Percentiles rank a stretch among this genome's conserved stretches.
phyloP scores from a whole-genome alignment of 1,140 invertebrate genomes.

The Monomorium pharaonis region DNA sequence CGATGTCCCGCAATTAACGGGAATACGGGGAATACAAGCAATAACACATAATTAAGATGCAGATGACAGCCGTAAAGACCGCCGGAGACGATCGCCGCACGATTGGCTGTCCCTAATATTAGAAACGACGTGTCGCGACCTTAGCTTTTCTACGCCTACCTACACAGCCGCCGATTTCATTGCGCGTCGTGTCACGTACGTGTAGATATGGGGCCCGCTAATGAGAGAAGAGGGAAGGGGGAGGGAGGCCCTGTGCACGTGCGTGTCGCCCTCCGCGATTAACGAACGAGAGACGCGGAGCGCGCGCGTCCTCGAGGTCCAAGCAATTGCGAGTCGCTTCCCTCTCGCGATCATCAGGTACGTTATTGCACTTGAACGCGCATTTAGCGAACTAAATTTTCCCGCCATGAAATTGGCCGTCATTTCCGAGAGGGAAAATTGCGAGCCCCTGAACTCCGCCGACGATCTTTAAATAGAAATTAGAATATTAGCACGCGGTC shows the following conservation, averaged over 20 bases:
- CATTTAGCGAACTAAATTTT: conserved; percentile 39
- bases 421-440: not conserved
- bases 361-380: conserved; percentile 51
- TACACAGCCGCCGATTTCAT: conserved; percentile 28
- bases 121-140: conserved; percentile 26
- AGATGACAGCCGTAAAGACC: not conserved
- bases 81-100: not conserved
- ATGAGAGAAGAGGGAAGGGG: no score
- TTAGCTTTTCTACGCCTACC: conserved; percentile 20
- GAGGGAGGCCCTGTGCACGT: not conserved
- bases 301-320: conserved; percentile 58
- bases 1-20: not conserved
- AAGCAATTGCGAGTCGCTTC: conserved; percentile 64
- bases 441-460: not conserved
- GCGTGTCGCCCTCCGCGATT: conserved; percentile 56
- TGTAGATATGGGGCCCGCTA: conserved; percentile 21
- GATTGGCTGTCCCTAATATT: conserved; percentile 12
- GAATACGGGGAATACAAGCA: no score
- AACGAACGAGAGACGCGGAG: conserved; percentile 23
- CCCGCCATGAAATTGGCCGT: conserved; percentile 21
- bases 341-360: conserved; percentile 11
- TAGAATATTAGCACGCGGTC: no score
- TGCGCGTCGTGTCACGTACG: not conserved
- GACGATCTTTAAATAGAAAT: not conserved
- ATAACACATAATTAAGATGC: conserved; percentile 9